Percentiles rank a stretch among this genome's conserved stretches.
Conservation (phyloP, 2,888 invertebrate genomes). For the Adelognathus sp. region DNA sequence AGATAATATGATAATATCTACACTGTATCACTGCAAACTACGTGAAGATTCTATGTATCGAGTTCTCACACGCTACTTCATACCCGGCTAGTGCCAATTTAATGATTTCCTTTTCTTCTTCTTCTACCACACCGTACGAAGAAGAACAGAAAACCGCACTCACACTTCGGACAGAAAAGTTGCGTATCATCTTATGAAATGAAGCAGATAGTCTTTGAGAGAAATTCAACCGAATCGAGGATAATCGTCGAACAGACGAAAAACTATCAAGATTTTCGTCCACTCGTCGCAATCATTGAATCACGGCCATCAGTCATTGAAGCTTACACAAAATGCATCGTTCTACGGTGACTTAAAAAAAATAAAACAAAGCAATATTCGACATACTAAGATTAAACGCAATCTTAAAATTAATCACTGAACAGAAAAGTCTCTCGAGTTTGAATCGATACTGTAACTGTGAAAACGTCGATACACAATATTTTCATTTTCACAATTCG, state of each 20-base stretch:
- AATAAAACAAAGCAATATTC: not conserved
- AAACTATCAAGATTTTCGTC: not conserved
- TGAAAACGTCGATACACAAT: not conserved
- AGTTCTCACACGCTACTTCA: conserved; percentile 54
- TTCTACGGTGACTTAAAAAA: not conserved
- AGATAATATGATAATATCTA: conserved; percentile 47
- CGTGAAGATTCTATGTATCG: conserved; percentile 57
- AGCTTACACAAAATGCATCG: conserved; percentile 10
- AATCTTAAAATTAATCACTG: conserved; percentile 29
- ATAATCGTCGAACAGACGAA: not conserved
- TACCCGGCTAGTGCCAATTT: conserved; percentile 48
- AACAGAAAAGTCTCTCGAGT: not conserved
- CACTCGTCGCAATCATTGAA: conserved; percentile 13
- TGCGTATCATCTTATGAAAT: conserved; percentile 32
- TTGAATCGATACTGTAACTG: conserved; percentile 1
- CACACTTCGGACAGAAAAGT: conserved; percentile 16
- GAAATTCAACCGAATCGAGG: not conserved
- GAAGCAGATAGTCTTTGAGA: conserved; percentile 20
- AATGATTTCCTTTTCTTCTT: conserved; percentile 30
- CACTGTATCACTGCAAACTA: conserved; percentile 62
- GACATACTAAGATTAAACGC: not conserved
- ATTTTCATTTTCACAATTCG: not conserved
- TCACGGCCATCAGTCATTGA: conserved; percentile 18
- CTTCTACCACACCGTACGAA: not conserved
- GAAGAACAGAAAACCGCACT: conserved; percentile 5